These are phyloP conservation scores for Zoanthus gigantus DNA, from an alignment of 92 coral and sea anemone genomes.

Conservation along the genomic window DNA sequence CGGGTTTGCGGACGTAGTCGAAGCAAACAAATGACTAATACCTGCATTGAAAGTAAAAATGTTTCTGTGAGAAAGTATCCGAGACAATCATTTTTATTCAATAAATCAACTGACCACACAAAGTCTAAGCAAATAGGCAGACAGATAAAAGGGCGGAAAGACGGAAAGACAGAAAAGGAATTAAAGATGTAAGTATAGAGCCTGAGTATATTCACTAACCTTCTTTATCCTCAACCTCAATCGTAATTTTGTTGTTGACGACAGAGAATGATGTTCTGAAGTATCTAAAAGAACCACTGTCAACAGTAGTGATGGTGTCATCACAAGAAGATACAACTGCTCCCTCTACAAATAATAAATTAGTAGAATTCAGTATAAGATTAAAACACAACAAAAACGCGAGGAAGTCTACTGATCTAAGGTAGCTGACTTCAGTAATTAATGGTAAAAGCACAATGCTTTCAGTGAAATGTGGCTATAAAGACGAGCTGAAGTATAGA, in stretches of 20 bases:
- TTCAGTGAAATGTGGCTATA: too few relatives aligned
- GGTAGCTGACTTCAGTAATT: too few relatives aligned
- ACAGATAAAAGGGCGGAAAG: not conserved
- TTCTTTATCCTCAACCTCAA: slow-evolving; percentile 81
- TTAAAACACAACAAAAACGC: not conserved
- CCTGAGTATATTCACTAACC: slow-evolving; percentile 51
- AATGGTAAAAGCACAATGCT: too few relatives aligned
- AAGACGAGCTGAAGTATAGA: too few relatives aligned
- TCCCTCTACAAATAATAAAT: slow-evolving; percentile 71
- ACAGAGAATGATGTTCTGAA: slow-evolving; percentile 84
- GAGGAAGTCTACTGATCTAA: not conserved
- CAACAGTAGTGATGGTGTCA: slow-evolving; percentile 83
- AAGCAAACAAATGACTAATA: slow-evolving; percentile 88
- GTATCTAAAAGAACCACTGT: slow-evolving; percentile 90
- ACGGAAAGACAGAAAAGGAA: not conserved
- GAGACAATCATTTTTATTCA: too few relatives aligned
- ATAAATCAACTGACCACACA: not conserved
- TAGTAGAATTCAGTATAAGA: not conserved
- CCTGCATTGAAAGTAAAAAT: slow-evolving; percentile 52
- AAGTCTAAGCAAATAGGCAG: not conserved
- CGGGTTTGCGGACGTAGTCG: slow-evolving; percentile 80
- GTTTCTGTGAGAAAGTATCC: not conserved
- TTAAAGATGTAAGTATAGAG: not conserved
- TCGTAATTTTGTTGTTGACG: slow-evolving; percentile 70
- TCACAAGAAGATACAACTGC: slow-evolving; percentile 86